phyloP scores from a whole-genome alignment of 2,888 invertebrate species.

The Drosophila neonasuta region DNA sequence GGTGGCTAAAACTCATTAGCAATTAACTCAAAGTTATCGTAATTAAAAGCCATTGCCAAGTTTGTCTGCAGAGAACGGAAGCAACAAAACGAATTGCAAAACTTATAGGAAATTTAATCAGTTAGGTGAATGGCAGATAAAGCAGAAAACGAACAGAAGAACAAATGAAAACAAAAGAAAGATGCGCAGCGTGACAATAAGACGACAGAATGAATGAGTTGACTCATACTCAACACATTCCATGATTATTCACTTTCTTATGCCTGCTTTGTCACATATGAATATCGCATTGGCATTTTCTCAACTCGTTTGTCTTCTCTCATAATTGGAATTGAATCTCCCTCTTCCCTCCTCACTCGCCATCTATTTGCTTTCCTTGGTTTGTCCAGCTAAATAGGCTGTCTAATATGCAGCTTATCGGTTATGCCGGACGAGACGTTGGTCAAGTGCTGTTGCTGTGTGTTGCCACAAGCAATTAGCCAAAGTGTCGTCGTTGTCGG shows the following conservation, averaged over 20 bases:
- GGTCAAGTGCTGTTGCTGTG: conserved; percentile 47
- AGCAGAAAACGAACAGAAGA: not conserved
- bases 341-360: conserved; percentile 3
- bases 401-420: conserved; percentile 46
- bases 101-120: conserved; percentile 29
- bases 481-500: conserved; percentile 56
- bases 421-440: conserved; percentile 22
- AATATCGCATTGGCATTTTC: conserved; percentile 7
- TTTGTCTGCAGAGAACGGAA: conserved; percentile 46
- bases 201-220: conserved; percentile 15
- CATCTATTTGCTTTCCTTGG: not conserved
- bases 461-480: conserved; percentile 68
- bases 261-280: conserved; percentile 9
- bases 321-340: conserved; percentile 24
- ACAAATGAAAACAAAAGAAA: not conserved
- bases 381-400: conserved; percentile 31
- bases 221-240: conserved; percentile 8
- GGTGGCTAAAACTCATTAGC: conserved; percentile 32
- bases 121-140: conserved; percentile 12
- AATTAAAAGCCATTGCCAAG: conserved; percentile 41
- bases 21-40: conserved; percentile 41
- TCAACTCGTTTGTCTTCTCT: conserved; percentile 20
- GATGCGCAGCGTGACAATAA: conserved; percentile 6
- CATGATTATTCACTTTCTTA: conserved; percentile 29
- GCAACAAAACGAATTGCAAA: conserved; percentile 16